Conservation (phyloP, 2,113 vertebrate genomes). For the Pachypanchax playfairii region DNA sequence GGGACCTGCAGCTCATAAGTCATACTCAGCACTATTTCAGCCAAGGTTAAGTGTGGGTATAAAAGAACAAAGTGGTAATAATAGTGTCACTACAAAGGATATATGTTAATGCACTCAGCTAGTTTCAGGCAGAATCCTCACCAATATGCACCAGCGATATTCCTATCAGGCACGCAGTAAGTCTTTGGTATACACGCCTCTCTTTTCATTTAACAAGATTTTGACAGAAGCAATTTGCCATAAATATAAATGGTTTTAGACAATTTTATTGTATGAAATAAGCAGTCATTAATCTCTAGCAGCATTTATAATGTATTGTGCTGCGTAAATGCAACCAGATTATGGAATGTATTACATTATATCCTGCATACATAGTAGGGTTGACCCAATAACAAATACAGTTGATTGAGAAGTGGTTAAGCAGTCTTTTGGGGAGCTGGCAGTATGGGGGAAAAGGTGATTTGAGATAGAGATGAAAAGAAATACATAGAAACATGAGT, state of each 20-base stretch:
- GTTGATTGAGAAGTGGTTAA: background rate
- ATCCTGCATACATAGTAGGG: background rate
- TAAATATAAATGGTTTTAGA: conserved; percentile 22
- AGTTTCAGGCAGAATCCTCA: conserved; percentile 40
- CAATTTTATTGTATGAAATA: conserved; percentile 16
- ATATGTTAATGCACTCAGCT: conserved; percentile 55
- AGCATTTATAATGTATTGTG: background rate
- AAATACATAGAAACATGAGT: conserved; percentile 27
- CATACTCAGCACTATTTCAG: conserved; percentile 58
- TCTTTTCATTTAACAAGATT: conserved; percentile 21
- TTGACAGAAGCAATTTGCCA: conserved; percentile 38
- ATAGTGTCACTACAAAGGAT: conserved; percentile 53
- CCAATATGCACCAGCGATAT: conserved; percentile 16
- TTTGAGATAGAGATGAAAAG: conserved; percentile 4
- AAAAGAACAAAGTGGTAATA: conserved; percentile 54
- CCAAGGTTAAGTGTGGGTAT: conserved; percentile 66
- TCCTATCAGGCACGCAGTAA: conserved; percentile 31
- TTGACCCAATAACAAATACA: conserved; percentile 13
- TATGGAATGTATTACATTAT: background rate
- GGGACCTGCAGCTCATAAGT: conserved; percentile 53
- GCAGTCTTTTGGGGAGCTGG: background rate
- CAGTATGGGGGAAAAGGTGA: conserved; percentile 4
- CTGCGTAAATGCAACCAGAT: background rate
- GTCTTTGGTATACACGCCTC: conserved; percentile 18
- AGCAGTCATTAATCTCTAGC: conserved; percentile 7